phyloP scores from a whole-genome alignment of 2,888 invertebrate species.

The Drosophila suboccidentalis region DNA sequence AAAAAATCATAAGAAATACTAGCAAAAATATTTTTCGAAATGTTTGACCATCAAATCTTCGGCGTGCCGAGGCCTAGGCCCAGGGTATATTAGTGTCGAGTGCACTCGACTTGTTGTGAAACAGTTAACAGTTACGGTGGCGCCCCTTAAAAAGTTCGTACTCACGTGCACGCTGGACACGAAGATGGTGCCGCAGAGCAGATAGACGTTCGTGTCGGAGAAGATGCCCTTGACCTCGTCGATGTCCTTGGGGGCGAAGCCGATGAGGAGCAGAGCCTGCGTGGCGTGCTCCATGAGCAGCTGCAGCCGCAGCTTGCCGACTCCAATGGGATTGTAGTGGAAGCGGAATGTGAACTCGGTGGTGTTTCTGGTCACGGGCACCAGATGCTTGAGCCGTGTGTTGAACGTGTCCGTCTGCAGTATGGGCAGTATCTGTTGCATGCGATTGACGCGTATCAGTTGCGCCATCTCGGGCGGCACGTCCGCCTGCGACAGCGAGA shows the following conservation, averaged over 20 bases:
- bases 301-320: constrained; percentile 92
- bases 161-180: constrained; percentile 97
- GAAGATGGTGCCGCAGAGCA: constrained; percentile 95
- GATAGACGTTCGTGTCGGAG: constrained; percentile 96
- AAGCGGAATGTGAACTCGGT: constrained; percentile 89
- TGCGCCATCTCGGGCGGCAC: constrained; percentile 90
- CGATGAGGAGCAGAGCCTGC: constrained; percentile 88
- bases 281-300: constrained; percentile 92
- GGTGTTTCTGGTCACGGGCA: constrained; percentile 88
- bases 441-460: constrained; percentile 88
- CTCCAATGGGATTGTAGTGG: constrained; percentile 90
- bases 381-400: constrained; percentile 91
- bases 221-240: constrained; percentile 99
- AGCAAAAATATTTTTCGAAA: too few species aligned
- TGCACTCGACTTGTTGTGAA: too few species aligned
- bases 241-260: constrained; percentile 95
- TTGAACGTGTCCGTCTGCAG: constrained; percentile 93
- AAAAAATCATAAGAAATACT: too few species aligned
- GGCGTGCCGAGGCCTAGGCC: too few species aligned
- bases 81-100: too few species aligned
- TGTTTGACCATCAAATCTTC: too few species aligned
- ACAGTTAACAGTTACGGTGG: too few species aligned
- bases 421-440: constrained; percentile 92
- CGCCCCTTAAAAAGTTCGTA: constrained; percentile 51
- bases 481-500: constrained; percentile 88